A percentile compares a stretch with the other conserved stretches of the same genome.
phyloP scores from a whole-genome alignment of 2,888 invertebrate genomes.

The Apamea anceps region DNA sequence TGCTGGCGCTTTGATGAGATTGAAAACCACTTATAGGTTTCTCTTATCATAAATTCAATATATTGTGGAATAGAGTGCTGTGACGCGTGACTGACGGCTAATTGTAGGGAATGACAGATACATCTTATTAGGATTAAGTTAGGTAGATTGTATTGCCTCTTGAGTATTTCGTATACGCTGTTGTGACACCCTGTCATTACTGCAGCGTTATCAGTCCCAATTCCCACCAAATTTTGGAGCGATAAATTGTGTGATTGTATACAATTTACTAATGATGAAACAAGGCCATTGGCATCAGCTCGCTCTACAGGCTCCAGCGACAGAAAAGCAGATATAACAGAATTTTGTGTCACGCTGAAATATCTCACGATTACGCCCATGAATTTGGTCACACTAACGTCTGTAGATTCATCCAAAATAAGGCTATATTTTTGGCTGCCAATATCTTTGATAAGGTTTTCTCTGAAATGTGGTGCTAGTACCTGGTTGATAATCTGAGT shows the following conservation, averaged over 20 bases:
- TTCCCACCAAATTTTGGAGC: slow-evolving; percentile 64
- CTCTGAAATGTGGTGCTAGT: slow-evolving; percentile 42
- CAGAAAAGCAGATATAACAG: slow-evolving; percentile 40
- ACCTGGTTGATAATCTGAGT: slow-evolving; percentile 48
- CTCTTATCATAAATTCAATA: too few species aligned
- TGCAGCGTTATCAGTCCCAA: slow-evolving; percentile 71
- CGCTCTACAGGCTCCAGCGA: slow-evolving; percentile 44
- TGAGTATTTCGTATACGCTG: slow-evolving; percentile 65
- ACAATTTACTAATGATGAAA: slow-evolving; percentile 47
- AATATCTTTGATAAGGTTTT: slow-evolving; percentile 31
- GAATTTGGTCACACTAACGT: too few species aligned
- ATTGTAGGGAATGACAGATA: too few species aligned
- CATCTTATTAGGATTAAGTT: slow-evolving; percentile 61
- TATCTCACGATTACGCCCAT: too few species aligned
- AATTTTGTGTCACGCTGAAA: too few species aligned
- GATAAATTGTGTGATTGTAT: slow-evolving; percentile 42
- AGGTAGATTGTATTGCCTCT: slow-evolving; percentile 58
- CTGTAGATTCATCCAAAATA: too few species aligned
- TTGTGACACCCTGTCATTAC: slow-evolving; percentile 72
- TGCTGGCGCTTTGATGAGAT: too few species aligned
- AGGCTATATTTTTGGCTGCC: too few species aligned
- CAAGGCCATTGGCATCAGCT: slow-evolving; percentile 60
- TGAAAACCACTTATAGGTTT: too few species aligned
- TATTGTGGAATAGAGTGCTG: too few species aligned
- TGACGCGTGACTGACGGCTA: too few species aligned